These are phyloP conservation scores for Xenopus petersii DNA, from an alignment of 2,797 vertebrate genomes.

Conservation along the genomic window DNA sequence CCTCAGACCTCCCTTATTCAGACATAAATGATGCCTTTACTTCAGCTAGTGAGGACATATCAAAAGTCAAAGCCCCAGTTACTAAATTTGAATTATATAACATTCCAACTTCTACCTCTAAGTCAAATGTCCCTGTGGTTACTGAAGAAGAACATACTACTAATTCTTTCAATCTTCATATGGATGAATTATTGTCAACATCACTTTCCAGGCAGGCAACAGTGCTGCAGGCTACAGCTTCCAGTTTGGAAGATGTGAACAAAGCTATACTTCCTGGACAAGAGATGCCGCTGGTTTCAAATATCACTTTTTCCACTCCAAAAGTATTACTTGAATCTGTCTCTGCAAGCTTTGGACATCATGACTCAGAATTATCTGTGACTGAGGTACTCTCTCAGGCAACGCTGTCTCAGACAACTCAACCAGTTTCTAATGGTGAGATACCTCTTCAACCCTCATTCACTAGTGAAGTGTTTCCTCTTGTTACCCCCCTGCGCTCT, in stretches of 20 bases:
- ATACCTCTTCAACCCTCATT: slow-evolving; percentile 71
- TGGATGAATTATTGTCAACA: slow-evolving; percentile 48
- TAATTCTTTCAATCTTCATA: slow-evolving; percentile 51
- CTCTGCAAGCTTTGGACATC: slow-evolving; percentile 68
- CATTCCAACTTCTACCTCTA: slow-evolving; percentile 41
- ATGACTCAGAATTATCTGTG: slow-evolving; percentile 65
- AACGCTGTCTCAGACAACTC: slow-evolving; percentile 79
- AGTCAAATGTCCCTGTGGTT: slow-evolving; percentile 42
- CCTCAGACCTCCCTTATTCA: slow-evolving; percentile 58
- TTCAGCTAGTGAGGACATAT: slow-evolving; percentile 52
- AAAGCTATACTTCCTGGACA: slow-evolving; percentile 55
- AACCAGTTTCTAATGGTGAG: slow-evolving; percentile 88
- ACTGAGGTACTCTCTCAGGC: slow-evolving; percentile 74
- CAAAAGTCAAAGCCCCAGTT: slow-evolving; percentile 36
- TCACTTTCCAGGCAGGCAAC: slow-evolving; percentile 53
- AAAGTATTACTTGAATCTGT: slow-evolving; percentile 67
- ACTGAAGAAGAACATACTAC: slow-evolving; percentile 52
- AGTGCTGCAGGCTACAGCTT: slow-evolving; percentile 51
- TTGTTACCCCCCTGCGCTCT: slow-evolving; percentile 77
- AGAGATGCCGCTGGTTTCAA: slow-evolving; percentile 61
- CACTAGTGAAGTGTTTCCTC: slow-evolving; percentile 77
- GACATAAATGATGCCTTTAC: slow-evolving; percentile 52
- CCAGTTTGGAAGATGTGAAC: slow-evolving; percentile 53
- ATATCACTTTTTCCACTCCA: slow-evolving; percentile 63
- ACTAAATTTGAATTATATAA: slow-evolving; percentile 50